Percentiles rank a stretch among this genome's conserved stretches.
These are phyloP conservation scores for Drosophila anceps DNA, from an alignment of 2,888 invertebrate species.

Conservation along the genomic window DNA sequence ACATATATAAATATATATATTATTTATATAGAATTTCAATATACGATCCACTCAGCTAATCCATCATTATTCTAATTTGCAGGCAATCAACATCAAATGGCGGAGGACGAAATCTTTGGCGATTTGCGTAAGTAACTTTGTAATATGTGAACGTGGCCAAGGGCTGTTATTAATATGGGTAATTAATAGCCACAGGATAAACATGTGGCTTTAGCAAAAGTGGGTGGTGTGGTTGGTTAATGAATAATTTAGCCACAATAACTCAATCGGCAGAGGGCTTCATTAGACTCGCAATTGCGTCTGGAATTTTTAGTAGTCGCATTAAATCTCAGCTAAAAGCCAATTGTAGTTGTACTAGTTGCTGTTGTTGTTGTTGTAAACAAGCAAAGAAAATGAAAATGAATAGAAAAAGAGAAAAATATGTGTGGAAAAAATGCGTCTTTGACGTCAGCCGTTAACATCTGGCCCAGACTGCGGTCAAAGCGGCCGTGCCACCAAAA, in stretches of 20 bases:
- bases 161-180: slow-evolving; percentile 15
- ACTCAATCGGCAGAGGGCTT: slow-evolving; percentile 72
- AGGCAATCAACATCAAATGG: slow-evolving; percentile 70
- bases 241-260: slow-evolving; percentile 66
- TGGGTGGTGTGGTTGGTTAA: slow-evolving; percentile 18
- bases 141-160: slow-evolving; percentile 7
- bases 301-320: slow-evolving; percentile 70
- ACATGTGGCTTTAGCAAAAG: slow-evolving; percentile 30
- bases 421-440: slow-evolving; percentile 43
- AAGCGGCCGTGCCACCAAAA: background rate
- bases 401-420: slow-evolving; percentile 5
- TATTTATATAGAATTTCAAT: background rate
- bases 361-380: slow-evolving; percentile 22
- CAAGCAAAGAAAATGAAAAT: slow-evolving; percentile 7
- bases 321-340: slow-evolving; percentile 60
- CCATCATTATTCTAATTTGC: slow-evolving; percentile 59
- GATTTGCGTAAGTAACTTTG: slow-evolving; percentile 62
- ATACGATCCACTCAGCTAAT: slow-evolving; percentile 38
- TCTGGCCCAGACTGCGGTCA: slow-evolving; percentile 54
- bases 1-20: background rate
- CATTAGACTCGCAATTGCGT: slow-evolving; percentile 61
- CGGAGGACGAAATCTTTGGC: slow-evolving; percentile 61
- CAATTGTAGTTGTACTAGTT: slow-evolving; percentile 43
- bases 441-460: slow-evolving; percentile 69
- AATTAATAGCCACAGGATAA: slow-evolving; percentile 13